These are phyloP conservation scores for Cololabis saira DNA, from an alignment of 2,113 vertebrate genomes.

Conservation along the genomic window DNA sequence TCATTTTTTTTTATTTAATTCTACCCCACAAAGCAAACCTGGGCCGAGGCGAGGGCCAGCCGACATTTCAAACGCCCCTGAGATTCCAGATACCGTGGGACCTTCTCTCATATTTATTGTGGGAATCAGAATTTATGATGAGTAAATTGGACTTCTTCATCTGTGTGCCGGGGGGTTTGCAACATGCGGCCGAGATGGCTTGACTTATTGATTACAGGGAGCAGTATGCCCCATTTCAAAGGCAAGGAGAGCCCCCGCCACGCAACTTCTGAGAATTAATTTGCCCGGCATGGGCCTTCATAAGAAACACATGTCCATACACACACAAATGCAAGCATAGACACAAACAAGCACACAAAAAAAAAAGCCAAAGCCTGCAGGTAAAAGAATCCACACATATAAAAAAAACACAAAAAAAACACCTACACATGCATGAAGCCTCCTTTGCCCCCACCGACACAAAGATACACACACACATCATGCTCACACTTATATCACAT, in stretches of 20 bases:
- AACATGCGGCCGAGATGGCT: slow-evolving; percentile 82
- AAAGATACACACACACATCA: slow-evolving; percentile 18
- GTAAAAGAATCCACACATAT: slow-evolving; percentile 61
- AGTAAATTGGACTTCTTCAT: slow-evolving; percentile 82
- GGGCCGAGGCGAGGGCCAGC: slow-evolving; percentile 47
- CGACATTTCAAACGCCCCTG: slow-evolving; percentile 74
- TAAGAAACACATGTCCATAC: slow-evolving; percentile 85
- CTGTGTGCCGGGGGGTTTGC: slow-evolving; percentile 82
- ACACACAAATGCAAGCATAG: slow-evolving; percentile 62
- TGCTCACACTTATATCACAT: slow-evolving; percentile 30
- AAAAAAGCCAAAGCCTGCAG: slow-evolving; percentile 70
- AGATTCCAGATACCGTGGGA: slow-evolving; percentile 77
- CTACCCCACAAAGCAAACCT: slow-evolving; percentile 67
- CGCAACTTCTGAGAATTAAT: slow-evolving; percentile 87
- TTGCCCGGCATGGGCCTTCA: slow-evolving; percentile 85
- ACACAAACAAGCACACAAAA: slow-evolving; percentile 59
- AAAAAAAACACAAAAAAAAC: slow-evolving; percentile 28
- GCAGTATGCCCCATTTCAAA: slow-evolving; percentile 86
- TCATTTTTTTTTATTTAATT: slow-evolving; percentile 20
- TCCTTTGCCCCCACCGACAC: slow-evolving; percentile 13
- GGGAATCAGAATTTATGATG: slow-evolving; percentile 85
- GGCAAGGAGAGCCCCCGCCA: slow-evolving; percentile 82
- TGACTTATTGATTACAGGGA: slow-evolving; percentile 88
- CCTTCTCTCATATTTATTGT: slow-evolving; percentile 79
- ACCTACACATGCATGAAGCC: slow-evolving; percentile 51